Base-by-base conservation (phyloP, 2,888 invertebrate species). In the Mantis religiosa region DNA sequence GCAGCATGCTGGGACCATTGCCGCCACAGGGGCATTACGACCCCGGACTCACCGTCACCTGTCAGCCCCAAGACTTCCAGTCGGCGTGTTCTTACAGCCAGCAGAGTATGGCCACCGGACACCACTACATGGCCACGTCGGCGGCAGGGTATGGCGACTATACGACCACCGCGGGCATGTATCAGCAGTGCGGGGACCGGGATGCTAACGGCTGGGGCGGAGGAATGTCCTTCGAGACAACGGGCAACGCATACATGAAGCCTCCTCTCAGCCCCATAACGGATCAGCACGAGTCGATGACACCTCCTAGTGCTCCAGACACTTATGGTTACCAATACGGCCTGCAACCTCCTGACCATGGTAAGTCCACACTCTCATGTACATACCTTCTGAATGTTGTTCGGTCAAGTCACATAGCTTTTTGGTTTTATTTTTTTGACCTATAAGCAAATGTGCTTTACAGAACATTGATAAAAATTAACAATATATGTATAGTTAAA, bases 211-310 rank as follows among this genome's bases (percentile, higher is more conserved):
- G 89, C 71, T 83, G 86, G 86, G 84, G 83, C 47, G 88, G 85
- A 8, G 87, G 87, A 28, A 84, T 47, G 83, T 54, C 86, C 84
- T 14, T 88, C 83, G 27, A 81, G 30, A 20, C 88, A 34, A 81
- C 81, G 47, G 89, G 87, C 25, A 90, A 88, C 87, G 88, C 88
- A 82, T 90, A 90, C 89, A 89, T 89, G 90, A 91, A 90, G 89
- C 89, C 90, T 15, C 92, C 93, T n/a, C 90, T 93, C 85, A 93
- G 93, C 91, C 93, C 93, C 14, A 92, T 93, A 90, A 92, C 92
- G 81, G 92, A 92, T 28, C 92, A 92, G 88, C 92, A 92, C 82
- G 92, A 88, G 27, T 83, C 88, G 47, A 91, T 93, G 28, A 92
- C 93, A 28, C 92, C 93, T 83, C 92, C 93, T 30, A 93, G 93